Conservation (phyloP, 2,113 vertebrate genomes). For the Tapirus terrestris region DNA sequence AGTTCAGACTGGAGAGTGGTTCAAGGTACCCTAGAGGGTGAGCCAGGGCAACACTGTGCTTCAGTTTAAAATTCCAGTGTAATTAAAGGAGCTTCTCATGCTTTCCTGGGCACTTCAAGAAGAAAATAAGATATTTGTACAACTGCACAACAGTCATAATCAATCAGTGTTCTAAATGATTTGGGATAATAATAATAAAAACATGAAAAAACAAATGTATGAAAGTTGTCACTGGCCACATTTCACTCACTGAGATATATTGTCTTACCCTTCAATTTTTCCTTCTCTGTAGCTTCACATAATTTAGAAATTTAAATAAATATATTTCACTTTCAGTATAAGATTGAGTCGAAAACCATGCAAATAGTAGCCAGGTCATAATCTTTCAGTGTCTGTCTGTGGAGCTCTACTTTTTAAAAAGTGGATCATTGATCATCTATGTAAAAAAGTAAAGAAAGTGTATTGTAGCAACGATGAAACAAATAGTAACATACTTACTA, state of each 20-base stretch:
- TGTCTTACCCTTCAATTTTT: background rate
- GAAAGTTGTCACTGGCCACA: background rate
- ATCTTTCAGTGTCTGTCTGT: background rate
- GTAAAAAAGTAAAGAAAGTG: background rate
- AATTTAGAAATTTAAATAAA: background rate
- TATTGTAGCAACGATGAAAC: background rate
- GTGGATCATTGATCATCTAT: background rate
- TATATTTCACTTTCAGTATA: background rate
- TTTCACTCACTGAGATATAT: background rate
- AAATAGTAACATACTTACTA: background rate
- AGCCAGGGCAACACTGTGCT: background rate
- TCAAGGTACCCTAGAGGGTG: fast-evolving
- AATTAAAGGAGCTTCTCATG: background rate
- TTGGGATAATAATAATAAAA: background rate
- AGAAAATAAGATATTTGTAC: background rate
- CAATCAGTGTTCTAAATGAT: background rate
- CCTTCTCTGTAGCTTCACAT: background rate
- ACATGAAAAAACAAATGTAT: background rate
- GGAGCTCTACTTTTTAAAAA: background rate
- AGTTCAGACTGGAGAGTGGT: background rate
- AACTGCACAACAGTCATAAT: background rate
- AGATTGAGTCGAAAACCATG: background rate
- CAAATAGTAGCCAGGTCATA: background rate
- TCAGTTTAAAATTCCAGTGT: background rate
- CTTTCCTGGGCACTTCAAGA: background rate